These are phyloP conservation scores for Suricata suricatta DNA, from an alignment of 2,113 vertebrate species.

Conservation along the genomic window DNA sequence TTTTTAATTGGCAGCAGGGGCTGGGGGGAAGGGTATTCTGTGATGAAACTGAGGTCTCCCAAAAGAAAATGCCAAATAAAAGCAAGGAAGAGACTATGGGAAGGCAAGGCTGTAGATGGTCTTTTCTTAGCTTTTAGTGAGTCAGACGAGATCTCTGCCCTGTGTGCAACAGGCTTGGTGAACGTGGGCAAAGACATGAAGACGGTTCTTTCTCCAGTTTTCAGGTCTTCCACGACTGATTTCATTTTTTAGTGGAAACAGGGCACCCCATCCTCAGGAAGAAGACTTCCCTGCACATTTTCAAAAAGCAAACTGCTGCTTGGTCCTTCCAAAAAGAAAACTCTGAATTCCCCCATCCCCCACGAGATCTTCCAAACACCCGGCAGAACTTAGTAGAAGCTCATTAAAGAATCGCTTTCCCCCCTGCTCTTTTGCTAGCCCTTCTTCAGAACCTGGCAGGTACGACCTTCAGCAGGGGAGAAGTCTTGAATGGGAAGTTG, in stretches of 20 bases:
- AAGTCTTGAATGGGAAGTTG: background rate
- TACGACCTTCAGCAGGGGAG: background rate
- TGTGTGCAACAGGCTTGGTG: background rate
- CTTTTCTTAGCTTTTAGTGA: background rate
- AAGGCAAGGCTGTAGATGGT: background rate
- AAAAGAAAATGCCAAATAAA: slow-evolving; percentile 31
- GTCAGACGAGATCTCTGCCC: background rate
- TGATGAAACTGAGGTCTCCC: background rate
- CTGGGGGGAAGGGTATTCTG: background rate
- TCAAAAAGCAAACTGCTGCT: background rate
- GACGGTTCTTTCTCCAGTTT: background rate
- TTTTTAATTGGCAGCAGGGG: background rate
- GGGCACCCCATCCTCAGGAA: background rate
- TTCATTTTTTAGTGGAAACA: background rate
- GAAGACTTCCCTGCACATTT: background rate
- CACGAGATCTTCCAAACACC: background rate
- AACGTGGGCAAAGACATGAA: background rate
- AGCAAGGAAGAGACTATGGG: background rate
- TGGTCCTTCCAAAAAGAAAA: background rate
- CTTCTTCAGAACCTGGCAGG: background rate
- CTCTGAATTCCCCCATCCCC: background rate
- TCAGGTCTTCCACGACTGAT: background rate
- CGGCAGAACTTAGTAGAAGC: background rate
- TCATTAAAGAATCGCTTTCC: background rate
- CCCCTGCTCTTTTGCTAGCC: background rate